Evolutionary conservation across 2,113 vertebrate genomes (phyloP).

Genomic region (Cinclus mexicanus): DNA sequence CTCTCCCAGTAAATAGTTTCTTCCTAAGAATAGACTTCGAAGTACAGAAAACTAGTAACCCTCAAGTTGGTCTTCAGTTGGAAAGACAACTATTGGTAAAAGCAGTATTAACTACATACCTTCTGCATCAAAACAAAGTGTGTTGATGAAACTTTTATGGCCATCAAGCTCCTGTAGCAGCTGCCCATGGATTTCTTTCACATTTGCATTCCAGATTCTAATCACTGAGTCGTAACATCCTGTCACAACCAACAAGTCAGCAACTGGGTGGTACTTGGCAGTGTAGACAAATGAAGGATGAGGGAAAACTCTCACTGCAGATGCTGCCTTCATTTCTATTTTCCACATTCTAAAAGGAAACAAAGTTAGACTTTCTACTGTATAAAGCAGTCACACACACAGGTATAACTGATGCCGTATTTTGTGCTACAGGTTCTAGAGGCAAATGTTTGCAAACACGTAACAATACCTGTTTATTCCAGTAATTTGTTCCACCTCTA

Average conservation of each 20-base stretch:
- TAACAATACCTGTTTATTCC: not conserved
- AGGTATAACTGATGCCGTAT: not conserved
- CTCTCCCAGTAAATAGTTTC: not conserved
- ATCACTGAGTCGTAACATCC: constrained; percentile 90
- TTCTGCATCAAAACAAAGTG: constrained; percentile 91
- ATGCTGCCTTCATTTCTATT: constrained; percentile 76
- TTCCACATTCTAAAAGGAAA: constrained; percentile 85
- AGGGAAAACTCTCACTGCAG: constrained; percentile 88
- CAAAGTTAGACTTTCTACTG: not conserved
- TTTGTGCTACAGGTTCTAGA: not conserved
- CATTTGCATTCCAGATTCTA: constrained; percentile 87
- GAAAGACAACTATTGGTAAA: not conserved
- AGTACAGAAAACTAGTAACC: not conserved
- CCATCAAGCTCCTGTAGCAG: constrained; percentile 91
- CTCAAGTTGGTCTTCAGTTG: not conserved
- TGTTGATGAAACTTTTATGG: constrained; percentile 91
- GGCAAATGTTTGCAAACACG: not conserved
- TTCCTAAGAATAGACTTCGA: not conserved
- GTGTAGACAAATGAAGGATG: constrained; percentile 95
- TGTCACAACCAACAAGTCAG: constrained; percentile 83
- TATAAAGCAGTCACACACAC: not conserved
- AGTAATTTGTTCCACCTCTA: not conserved
- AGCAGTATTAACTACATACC: constrained; percentile 71
- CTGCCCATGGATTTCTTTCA: constrained; percentile 81
- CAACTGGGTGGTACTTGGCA: constrained; percentile 89